Conservation (phyloP, 2,113 vertebrate species). For the Oreochromis aureus region DNA sequence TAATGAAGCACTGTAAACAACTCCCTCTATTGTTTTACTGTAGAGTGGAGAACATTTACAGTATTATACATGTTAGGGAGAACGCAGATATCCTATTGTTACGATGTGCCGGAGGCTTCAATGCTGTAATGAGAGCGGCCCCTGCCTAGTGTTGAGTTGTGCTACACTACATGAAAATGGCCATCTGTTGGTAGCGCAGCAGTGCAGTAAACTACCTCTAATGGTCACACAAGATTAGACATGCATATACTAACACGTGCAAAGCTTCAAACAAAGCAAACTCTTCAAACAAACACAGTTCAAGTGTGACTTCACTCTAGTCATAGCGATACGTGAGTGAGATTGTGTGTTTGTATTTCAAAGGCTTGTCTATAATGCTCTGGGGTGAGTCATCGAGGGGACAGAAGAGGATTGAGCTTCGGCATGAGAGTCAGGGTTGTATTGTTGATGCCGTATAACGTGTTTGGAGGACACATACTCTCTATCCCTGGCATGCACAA, state of each 20-base stretch:
- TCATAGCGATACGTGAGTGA: neutral
- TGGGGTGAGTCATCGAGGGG: slow-evolving; percentile 7
- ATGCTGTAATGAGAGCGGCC: slow-evolving; percentile 17
- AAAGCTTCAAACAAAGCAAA: neutral
- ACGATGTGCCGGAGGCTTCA: slow-evolving; percentile 7
- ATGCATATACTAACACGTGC: neutral
- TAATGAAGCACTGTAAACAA: neutral
- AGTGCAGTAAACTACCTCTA: slow-evolving; percentile 63
- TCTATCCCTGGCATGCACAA: neutral
- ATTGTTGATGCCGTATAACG: neutral
- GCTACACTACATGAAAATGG: slow-evolving; percentile 51
- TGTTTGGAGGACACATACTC: neutral
- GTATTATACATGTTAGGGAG: slow-evolving; percentile 17
- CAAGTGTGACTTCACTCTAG: neutral
- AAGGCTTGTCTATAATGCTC: neutral
- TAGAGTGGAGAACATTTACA: slow-evolving; percentile 20
- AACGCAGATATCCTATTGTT: slow-evolving; percentile 14
- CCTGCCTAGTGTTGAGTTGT: slow-evolving; percentile 8
- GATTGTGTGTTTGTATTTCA: neutral
- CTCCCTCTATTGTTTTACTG: slow-evolving; percentile 9
- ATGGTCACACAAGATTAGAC: slow-evolving; percentile 46
- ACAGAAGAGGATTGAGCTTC: slow-evolving; percentile 3
- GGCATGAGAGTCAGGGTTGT: neutral
- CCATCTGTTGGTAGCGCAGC: slow-evolving; percentile 63
- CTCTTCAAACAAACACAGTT: neutral